These are phyloP conservation scores for Poecilia gillii DNA, from an alignment of 2,797 vertebrate genomes.

Conservation along the genomic window DNA sequence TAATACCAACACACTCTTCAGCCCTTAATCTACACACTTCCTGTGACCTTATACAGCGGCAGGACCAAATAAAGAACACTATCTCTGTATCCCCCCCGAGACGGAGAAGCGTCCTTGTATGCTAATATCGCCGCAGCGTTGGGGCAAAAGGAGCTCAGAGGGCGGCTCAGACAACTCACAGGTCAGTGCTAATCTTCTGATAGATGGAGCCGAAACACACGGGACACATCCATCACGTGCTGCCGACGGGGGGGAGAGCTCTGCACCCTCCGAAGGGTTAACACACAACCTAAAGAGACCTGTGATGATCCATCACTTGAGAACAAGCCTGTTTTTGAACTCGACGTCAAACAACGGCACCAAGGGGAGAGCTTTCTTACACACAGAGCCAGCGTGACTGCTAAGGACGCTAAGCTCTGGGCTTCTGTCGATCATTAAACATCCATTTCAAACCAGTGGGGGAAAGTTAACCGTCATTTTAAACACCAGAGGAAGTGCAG, in stretches of 20 bases:
- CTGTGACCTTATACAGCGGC: conserved; percentile 63
- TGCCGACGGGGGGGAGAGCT: conserved; percentile 65
- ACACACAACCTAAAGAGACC: conserved; percentile 70
- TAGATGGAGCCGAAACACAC: conserved; percentile 79
- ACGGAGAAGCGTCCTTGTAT: conserved; percentile 73
- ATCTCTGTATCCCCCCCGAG: conserved; percentile 74
- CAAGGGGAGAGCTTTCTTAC: conserved; percentile 51
- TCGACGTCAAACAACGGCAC: conserved; percentile 53
- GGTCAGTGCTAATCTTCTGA: conserved; percentile 85
- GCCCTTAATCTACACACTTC: conserved; percentile 76
- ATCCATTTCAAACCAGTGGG: conserved; percentile 79
- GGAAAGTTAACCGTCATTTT: conserved; percentile 81
- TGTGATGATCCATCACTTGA: conserved; percentile 80
- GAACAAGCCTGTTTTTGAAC: conserved; percentile 56
- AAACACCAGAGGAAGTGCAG: conserved; percentile 67
- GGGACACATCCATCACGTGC: conserved; percentile 79
- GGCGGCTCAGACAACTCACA: conserved; percentile 75
- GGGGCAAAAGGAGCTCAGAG: conserved; percentile 69
- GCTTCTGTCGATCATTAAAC: conserved; percentile 81
- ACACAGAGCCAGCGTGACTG: conserved; percentile 60
- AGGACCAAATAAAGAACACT: conserved; percentile 77
- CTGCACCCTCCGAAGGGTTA: conserved; percentile 76
- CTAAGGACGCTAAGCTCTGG: conserved; percentile 53
- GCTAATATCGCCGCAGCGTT: conserved; percentile 73
- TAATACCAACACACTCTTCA: conserved; percentile 66